Base-by-base conservation (phyloP, 2,797 vertebrate species). In the Alosa sapidissima region DNA sequence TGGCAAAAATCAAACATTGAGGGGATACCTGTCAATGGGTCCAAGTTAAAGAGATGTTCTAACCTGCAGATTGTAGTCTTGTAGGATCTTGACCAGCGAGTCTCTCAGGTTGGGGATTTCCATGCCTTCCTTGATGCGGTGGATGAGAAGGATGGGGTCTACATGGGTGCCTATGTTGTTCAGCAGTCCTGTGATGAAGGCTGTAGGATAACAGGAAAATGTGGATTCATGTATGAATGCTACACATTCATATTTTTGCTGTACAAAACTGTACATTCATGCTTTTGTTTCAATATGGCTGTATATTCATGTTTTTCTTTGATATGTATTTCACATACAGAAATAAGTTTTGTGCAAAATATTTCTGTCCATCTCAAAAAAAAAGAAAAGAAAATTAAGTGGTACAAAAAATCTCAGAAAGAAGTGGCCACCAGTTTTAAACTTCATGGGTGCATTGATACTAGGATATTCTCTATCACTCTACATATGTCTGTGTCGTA, bases 151-250 rank as follows among this genome's bases (percentile, higher is more conserved):
- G 90, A 99, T 99, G 9, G 98, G 98, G 92, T 99, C 98, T 87
- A 99, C 98, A 0, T 99, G 98, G 1, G 98, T 99, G 65, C 98
- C 98, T 0, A 99, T 99, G 86, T 99, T 99, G 92, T 99, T 99
- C 86, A 99, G 94, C 78, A 99, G 95, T 54, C 98, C 98, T 0
- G 98, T 99, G 93, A 99, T 99, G 92, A 99, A 99, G 0, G 98
- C 98, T 99, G 88, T 10, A 85, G n/a, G 81, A 1, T 52, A 14
- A 82, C 11, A 62, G 14, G 36, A 45, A 58, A 33, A 82, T 52
- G 4, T 81, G 1, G 24, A 72, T 33, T 83, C 82, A 83, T 21
- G 54, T 19, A 41, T 55, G 16, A 5, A 55, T 19, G 21, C 16
- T 54, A 1, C 10, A 55, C 19, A 5, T 55, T 55, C 14, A 13